Conservation (phyloP, 2,113 vertebrate genomes). For the Microcebus tavaratra region DNA sequence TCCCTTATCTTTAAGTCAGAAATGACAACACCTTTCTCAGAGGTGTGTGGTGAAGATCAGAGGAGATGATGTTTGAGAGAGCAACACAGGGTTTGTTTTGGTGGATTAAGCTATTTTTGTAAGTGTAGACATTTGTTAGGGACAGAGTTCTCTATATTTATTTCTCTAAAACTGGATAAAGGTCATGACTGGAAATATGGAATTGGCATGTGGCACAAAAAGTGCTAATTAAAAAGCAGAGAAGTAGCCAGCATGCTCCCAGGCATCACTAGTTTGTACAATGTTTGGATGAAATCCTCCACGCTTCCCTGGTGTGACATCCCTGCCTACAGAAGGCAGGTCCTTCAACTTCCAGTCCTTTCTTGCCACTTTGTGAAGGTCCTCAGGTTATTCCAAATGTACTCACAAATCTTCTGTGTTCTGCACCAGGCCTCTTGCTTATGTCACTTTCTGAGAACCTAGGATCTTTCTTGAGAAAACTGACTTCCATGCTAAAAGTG, state of each 20-base stretch:
- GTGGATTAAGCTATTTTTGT: background rate
- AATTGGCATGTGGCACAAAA: background rate
- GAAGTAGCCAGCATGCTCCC: background rate
- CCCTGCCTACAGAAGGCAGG: background rate
- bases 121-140: background rate
- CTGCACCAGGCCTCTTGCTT: background rate
- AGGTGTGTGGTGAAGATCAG: background rate
- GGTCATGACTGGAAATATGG: background rate
- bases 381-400: background rate
- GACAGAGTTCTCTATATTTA: background rate
- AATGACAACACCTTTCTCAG: background rate
- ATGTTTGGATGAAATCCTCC: background rate
- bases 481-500: background rate
- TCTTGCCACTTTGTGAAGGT: background rate
- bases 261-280: fast-evolving
- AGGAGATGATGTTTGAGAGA: background rate
- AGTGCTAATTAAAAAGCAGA: background rate
- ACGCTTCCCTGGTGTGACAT: background rate
- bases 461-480: background rate
- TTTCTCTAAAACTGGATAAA: background rate
- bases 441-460: background rate
- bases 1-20: background rate
- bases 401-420: background rate
- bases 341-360: background rate
- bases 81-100: background rate